Conservation (phyloP, 2,113 vertebrate species). For the Chionodraco myersi region DNA sequence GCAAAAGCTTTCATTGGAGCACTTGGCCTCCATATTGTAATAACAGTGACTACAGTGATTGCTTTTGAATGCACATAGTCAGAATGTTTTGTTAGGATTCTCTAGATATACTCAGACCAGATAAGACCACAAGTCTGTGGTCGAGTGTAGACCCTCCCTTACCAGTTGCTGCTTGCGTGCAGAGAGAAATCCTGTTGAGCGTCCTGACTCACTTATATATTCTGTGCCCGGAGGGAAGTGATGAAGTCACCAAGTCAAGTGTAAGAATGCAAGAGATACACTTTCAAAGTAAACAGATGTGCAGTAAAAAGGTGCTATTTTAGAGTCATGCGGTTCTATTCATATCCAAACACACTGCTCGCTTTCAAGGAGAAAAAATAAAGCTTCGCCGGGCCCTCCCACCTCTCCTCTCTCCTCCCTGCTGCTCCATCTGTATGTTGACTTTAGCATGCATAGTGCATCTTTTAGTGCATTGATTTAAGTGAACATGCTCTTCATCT, state of each 20-base stretch:
- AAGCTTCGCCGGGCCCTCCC: neutral
- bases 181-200: slow-evolving; percentile 74
- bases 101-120: slow-evolving; percentile 14
- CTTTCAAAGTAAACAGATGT: slow-evolving; percentile 81
- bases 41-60: slow-evolving; percentile 35
- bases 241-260: slow-evolving; percentile 82
- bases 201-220: slow-evolving; percentile 72
- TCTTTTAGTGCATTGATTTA: slow-evolving; percentile 52
- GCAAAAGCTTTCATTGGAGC: slow-evolving; percentile 4
- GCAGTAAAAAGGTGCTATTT: slow-evolving; percentile 71
- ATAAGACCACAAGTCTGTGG: slow-evolving; percentile 53
- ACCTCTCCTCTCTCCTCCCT: slow-evolving; percentile 10
- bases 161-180: slow-evolving; percentile 79
- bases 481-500: slow-evolving; percentile 50
- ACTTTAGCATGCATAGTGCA: slow-evolving; percentile 31
- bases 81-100: slow-evolving; percentile 23
- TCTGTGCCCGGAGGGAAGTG: slow-evolving; percentile 68
- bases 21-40: neutral
- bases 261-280: slow-evolving; percentile 78
- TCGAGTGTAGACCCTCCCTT: slow-evolving; percentile 45
- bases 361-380: slow-evolving; percentile 3
- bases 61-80: slow-evolving; percentile 15
- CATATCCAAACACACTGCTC: slow-evolving; percentile 70
- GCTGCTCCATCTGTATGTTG: slow-evolving; percentile 53
- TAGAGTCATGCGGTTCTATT: slow-evolving; percentile 67